These are phyloP conservation scores for Calephelis virginiensis DNA, from an alignment of 1,140 invertebrate genomes.

Conservation along the genomic window DNA sequence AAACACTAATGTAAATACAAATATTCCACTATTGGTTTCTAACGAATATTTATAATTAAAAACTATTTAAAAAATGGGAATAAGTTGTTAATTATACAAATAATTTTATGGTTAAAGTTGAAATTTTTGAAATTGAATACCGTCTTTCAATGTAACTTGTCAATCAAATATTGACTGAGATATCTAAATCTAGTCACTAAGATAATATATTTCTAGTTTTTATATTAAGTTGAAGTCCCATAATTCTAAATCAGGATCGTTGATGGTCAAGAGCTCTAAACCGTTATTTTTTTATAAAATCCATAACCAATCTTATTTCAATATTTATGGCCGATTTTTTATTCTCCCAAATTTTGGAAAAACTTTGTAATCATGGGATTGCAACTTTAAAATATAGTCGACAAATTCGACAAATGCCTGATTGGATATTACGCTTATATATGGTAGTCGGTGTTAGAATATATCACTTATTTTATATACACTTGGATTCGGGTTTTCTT, in stretches of 20 bases:
- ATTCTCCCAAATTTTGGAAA: not conserved
- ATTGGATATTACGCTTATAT: slow-evolving; percentile 64
- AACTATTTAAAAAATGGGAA: no score
- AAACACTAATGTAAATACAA: not conserved
- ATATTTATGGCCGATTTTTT: not conserved
- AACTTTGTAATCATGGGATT: slow-evolving; percentile 12
- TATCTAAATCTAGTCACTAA: slow-evolving; percentile 37
- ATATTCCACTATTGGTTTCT: not conserved
- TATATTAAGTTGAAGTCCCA: slow-evolving; percentile 7
- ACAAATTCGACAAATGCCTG: slow-evolving; percentile 38
- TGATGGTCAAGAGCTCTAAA: not conserved
- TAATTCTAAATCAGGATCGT: slow-evolving; percentile 4
- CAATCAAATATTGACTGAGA: slow-evolving; percentile 23
- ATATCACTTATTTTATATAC: slow-evolving; percentile 11
- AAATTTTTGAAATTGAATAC: slow-evolving; percentile 14
- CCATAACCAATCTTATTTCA: not conserved
- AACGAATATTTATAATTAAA: no score
- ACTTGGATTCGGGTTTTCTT: slow-evolving; percentile 8
- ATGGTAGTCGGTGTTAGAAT: slow-evolving; percentile 42
- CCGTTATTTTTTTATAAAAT: not conserved
- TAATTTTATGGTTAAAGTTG: not conserved
- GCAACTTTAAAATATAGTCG: slow-evolving; percentile 18
- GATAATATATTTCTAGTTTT: slow-evolving; percentile 17
- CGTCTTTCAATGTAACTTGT: slow-evolving; percentile 17
- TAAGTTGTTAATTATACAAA: no score